These are phyloP conservation scores for Climacteris rufus DNA, from an alignment of 2,113 vertebrate species.

Conservation along the genomic window DNA sequence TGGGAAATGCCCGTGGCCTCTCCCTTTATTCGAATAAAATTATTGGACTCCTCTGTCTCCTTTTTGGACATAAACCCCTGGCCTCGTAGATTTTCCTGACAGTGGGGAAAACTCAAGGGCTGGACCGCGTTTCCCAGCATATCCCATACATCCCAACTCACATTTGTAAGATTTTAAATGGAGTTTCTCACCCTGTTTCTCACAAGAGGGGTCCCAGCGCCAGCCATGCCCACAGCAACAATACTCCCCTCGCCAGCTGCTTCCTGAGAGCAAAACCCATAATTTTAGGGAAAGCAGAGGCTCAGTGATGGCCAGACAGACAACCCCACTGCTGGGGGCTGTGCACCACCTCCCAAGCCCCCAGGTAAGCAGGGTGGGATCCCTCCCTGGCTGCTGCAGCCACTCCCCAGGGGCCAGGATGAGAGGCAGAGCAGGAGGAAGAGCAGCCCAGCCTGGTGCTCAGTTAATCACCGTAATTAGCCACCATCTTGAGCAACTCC, in stretches of 20 bases:
- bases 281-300: neutral
- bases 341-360: neutral
- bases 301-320: neutral
- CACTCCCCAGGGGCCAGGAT: rapidly evolving
- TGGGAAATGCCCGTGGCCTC: no score
- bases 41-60: no score
- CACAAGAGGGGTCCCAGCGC: neutral
- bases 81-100: no score
- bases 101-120: neutral
- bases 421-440: neutral
- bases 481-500: neutral
- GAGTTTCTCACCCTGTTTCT: neutral
- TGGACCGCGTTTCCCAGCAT: rapidly evolving
- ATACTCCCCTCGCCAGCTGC: neutral
- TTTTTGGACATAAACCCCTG: no score
- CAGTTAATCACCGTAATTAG: slow-evolving; percentile 29
- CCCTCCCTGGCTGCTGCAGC: neutral
- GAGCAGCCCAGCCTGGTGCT: neutral
- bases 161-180: neutral
- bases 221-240: neutral
- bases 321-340: rapidly evolving
- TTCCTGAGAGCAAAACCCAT: neutral
- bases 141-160: neutral
- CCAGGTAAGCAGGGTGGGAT: rapidly evolving
- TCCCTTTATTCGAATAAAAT: no score